Evolutionary conservation across 1,140 invertebrate species (phyloP), one percentile per base, ranked within the genome.

Genomic region (Cyrtorhinus lividipennis): DNA sequence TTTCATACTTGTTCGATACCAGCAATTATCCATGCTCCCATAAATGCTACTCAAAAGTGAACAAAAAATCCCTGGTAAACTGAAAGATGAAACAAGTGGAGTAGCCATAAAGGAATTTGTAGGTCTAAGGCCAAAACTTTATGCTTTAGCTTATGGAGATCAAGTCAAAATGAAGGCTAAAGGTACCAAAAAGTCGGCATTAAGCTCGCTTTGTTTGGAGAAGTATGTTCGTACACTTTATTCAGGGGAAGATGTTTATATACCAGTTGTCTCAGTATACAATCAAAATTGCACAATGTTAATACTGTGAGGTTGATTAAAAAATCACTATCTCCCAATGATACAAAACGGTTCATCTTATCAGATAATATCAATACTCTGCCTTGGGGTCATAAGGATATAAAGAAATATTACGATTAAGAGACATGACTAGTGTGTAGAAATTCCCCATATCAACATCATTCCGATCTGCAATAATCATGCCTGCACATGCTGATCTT

Each of bases 71-170:
- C 22, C 75, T 2, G 76, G 77, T 2, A 72, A 76, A 69, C 73
- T 78, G 66, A 80, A 78, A 69, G 76, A 78, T 71, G 77, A 80
- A 69, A 68, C 68, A 24, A 71, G 69, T 64, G 73, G 73, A 10
- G 62, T 62, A 61, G 67, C 72, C 44, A 71, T 78, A 56, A 65
- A 48, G 10, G 69, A 73, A 66, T 78, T 73, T 70, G 62, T 75
- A 45, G 73, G 73, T 10, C 62, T 77, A 59, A 64, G 70, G 62
- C 65, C 72, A 15, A 79, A 79, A 70, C 71, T 76, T 67, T 77
- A 77, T 67, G 64, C 69, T 15, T 66, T 69, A 24, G 68, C 62
- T 66, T 53, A 67, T 53, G 44, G 67, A 24, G 59, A 65, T 58
- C 24, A 67, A 61, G 44, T 66, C 20, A 30, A 27, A 18, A 70